Base-by-base conservation (phyloP, 2,888 invertebrate genomes). In the Sphaerophoria rueppellii region DNA sequence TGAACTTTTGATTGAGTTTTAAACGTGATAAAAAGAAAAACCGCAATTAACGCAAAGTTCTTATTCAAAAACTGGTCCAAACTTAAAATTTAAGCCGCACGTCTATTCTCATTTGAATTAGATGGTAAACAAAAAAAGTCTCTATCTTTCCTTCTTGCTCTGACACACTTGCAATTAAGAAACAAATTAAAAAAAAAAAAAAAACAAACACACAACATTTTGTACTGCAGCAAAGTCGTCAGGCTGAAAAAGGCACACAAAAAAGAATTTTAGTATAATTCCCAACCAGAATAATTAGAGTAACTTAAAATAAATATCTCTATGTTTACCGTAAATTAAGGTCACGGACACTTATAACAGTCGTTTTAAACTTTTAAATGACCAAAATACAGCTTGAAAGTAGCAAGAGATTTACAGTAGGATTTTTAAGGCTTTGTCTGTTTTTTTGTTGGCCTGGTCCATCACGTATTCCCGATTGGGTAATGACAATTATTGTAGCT, bases 391-490 rank as follows among this genome's bases (percentile, higher is more conserved):
- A 74, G 78, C 63, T 73, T 24, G 40, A 74, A 24, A 37, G 43
- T 9, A 34, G 2, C 35, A 50, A 48, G 46, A 71, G 46, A 75
- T 63, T 58, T 55, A 32, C 12, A 11, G 37, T 60, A 65, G 43
- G 48, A 63, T 63, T 60, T 48, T 71, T 71, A 65, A 79, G 75
- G 63, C 65, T 48, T 69, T 50, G 7, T 37, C 3, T 40, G 24
- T 24, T 24, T 24, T 24, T 24, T 24, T 24, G 24, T 24, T 24
- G 24, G 2, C 24, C 24, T 24, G 24, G 54, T 40, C 52, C 43
- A 43, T 80, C 83, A 79, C 83, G 80, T 83, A 72, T 57, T 55
- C 60, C 48, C 71, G 72, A 83, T 83, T 83, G 80, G 80, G 67
- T 80, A 83, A 75, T 40, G 80, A 71, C 71, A 80, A 75, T 71